Conservation (phyloP, 1,140 invertebrate species). For the Panulirus ornatus region DNA sequence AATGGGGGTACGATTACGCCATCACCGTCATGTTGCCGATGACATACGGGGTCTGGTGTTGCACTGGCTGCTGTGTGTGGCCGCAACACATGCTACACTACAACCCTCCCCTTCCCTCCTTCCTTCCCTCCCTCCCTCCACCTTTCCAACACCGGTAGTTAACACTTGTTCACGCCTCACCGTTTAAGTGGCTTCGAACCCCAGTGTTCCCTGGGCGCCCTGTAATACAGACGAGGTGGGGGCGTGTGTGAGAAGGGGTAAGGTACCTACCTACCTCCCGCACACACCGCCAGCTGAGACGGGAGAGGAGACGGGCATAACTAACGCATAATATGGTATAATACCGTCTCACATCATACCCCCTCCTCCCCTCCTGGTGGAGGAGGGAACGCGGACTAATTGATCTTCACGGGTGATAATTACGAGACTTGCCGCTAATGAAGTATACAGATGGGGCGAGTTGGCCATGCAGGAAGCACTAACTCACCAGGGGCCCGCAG, state of each 20-base stretch:
- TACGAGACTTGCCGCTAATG: slow-evolving; percentile 29
- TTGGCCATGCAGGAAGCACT: slow-evolving; percentile 34
- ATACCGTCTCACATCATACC: too few species aligned
- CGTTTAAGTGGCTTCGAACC: neutral
- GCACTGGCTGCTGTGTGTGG: too few species aligned
- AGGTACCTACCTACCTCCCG: too few species aligned
- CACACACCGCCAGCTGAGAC: too few species aligned
- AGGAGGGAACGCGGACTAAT: slow-evolving; percentile 37
- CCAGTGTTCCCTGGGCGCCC: neutral
- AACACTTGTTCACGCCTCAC: slow-evolving; percentile 24
- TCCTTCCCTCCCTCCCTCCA: neutral
- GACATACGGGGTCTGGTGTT: too few species aligned
- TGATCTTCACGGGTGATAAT: slow-evolving; percentile 50
- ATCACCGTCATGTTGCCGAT: slow-evolving; percentile 43
- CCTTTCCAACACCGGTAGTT: slow-evolving; percentile 12
- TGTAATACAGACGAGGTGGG: neutral
- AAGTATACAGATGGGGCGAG: neutral
- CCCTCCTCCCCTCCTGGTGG: too few species aligned
- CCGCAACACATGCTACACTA: too few species aligned
- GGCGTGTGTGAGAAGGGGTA: too few species aligned
- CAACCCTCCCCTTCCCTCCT: neutral
- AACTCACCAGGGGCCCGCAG: slow-evolving; percentile 24
- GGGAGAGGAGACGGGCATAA: too few species aligned
- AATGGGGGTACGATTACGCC: slow-evolving; percentile 32
- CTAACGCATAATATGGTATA: too few species aligned